Percentiles rank a stretch among this genome's conserved stretches.
Conservation (phyloP, 2,797 vertebrate species). For the Oryzias dopingdopingensis region DNA sequence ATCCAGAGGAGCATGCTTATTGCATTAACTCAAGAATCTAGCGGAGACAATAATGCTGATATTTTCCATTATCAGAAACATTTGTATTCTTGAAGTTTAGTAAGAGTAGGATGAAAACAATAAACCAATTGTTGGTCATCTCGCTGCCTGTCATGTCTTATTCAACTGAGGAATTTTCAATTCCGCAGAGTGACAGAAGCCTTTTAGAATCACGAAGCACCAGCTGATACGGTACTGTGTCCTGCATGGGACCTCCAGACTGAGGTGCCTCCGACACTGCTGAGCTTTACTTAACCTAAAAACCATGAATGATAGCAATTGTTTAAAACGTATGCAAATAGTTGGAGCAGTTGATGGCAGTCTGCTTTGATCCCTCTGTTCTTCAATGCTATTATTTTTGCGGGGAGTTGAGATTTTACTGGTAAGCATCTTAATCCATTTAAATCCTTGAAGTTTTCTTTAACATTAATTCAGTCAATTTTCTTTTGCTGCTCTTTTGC, state of each 20-base stretch:
- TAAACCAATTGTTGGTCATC: slow-evolving; percentile 9
- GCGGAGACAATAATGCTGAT: slow-evolving; percentile 11
- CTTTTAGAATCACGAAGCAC: background rate
- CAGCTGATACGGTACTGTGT: slow-evolving; percentile 41
- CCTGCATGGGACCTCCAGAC: background rate
- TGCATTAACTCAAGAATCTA: background rate
- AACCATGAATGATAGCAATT: slow-evolving; percentile 65
- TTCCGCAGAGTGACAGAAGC: background rate
- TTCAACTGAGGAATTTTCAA: background rate
- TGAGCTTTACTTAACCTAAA: slow-evolving; percentile 15
- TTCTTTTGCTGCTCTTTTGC: no score
- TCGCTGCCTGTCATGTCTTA: background rate
- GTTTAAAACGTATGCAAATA: no score
- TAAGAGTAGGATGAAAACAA: background rate
- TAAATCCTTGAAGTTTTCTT: no score
- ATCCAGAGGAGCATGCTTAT: slow-evolving; percentile 1
- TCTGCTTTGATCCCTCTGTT: no score
- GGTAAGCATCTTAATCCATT: slow-evolving; percentile 10
- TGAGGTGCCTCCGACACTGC: slow-evolving; percentile 6
- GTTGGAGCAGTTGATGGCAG: no score
- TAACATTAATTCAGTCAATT: no score
- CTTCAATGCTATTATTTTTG: no score
- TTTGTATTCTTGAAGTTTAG: background rate
- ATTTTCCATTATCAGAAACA: slow-evolving; percentile 22
- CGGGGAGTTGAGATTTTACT: slow-evolving; percentile 4